A percentile compares a stretch with the other conserved stretches of the same genome.
Evolutionary conservation across 2,797 vertebrate species (phyloP).

Genomic region (Sebastes alutus): DNA sequence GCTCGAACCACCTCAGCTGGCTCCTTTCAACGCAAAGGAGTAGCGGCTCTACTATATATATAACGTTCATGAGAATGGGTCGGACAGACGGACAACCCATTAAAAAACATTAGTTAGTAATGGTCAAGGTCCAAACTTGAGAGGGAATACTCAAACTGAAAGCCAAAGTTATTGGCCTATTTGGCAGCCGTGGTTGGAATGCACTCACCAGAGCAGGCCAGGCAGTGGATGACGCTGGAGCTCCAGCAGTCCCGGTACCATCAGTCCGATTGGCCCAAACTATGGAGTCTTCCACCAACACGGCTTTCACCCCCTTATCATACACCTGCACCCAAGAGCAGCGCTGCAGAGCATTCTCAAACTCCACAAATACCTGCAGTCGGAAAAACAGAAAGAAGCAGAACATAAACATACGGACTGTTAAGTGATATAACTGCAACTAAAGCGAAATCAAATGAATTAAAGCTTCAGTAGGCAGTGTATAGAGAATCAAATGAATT

Average conservation of each 20-base stretch:
- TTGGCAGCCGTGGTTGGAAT: not conserved
- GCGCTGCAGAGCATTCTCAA: conserved; percentile 91
- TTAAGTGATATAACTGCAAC: not conserved
- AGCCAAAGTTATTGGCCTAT: not conserved
- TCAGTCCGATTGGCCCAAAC: conserved; percentile 91
- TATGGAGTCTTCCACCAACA: conserved; percentile 93
- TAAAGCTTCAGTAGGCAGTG: no score
- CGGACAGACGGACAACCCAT: no score
- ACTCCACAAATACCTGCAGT: conserved; percentile 94
- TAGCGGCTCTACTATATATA: no score
- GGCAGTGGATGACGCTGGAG: conserved; percentile 73
- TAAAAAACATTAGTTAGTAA: no score
- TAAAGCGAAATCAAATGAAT: not conserved
- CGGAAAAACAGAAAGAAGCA: conserved; percentile 3
- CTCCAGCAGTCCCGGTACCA: conserved; percentile 76
- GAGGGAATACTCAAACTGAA: not conserved
- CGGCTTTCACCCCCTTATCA: conserved; percentile 91
- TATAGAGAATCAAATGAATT: not conserved
- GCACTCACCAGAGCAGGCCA: conserved; percentile 93
- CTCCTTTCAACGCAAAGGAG: no score
- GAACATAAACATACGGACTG: not conserved
- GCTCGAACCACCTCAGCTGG: no score
- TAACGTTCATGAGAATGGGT: no score
- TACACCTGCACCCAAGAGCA: conserved; percentile 97
- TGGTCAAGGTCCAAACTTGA: not conserved